Evolutionary conservation across 1,140 invertebrate genomes (phyloP), one percentile per base, ranked within the genome.

Genomic region (Pogonognathellus flavescens): DNA sequence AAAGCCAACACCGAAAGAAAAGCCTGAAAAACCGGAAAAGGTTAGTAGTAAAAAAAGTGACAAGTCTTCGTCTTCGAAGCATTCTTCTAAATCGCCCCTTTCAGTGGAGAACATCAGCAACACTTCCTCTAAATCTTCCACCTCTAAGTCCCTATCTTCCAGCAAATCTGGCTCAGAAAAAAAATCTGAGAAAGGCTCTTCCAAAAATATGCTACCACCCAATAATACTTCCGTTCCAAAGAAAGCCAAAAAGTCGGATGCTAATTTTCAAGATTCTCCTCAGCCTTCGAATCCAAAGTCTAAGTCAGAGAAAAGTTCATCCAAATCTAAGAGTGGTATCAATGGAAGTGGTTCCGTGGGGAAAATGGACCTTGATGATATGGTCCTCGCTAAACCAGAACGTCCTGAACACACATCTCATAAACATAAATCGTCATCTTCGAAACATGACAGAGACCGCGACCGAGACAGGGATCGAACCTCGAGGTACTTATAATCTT

Each of bases 191-290:
- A 86, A 88, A 66, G 57, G 62, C 20, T 25, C 18, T 22, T 62
- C 83, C 6, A 88, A 87, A 55, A 88, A 86, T 16, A 88, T 88
- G 86, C 81, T 88, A 59, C 88, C 88, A 18, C 88, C 88, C 22
- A 83, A 50, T 18, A 86, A 85, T 60, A 86, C 88, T 20, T 87
- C 88, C 66, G 88, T 88, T 59, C 88, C 88, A 53, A 88, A 87
- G 83, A 88, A 88, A 86, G 59, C 84, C 14, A 87, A 87, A 76
- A 88, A 88, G 76, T 85, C 86, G 16, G 85, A 88, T n/a, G 80
- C 52, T 14, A 41, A 41, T 76, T 57, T 85, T 41, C 41, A 60
- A 25, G 60, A 55, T 13, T n/a, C 53, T 16, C 14, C 80, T 11
- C 41, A 52, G 20, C 57, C 49, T 14, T 76, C 41, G 53, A 16